Evolutionary conservation across 92 coral and sea anemone species (phyloP).

Genomic region (Hydrozoanthus gracilis): DNA sequence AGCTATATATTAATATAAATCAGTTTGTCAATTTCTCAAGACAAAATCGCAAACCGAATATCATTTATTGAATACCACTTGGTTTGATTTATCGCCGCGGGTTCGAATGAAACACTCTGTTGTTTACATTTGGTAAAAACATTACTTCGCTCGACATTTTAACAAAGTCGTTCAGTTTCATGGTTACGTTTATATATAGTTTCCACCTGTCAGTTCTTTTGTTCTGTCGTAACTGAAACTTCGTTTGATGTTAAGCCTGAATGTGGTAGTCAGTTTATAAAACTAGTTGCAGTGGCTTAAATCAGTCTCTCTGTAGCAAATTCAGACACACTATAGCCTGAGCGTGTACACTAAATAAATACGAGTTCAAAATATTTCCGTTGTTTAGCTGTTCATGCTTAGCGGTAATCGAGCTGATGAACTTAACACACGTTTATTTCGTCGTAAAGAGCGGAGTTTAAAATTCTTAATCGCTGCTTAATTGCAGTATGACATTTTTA

Average conservation of each 20-base stretch:
- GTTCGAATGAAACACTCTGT: not conserved
- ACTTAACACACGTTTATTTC: not conserved
- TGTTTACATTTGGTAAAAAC: slow-evolving; percentile 19
- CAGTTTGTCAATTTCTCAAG: not conserved
- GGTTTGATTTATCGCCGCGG: not conserved
- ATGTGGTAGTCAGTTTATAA: not conserved
- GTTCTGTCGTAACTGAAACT: not conserved
- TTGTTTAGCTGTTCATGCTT: not conserved
- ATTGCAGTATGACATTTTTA: not conserved
- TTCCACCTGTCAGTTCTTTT: not conserved
- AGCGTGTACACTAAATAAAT: not conserved
- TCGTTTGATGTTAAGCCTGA: not conserved
- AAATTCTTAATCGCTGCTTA: not conserved
- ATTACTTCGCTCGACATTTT: not conserved
- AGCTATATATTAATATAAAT: not conserved
- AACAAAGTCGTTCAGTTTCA: not conserved
- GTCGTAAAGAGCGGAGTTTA: slow-evolving; percentile 6
- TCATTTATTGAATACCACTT: not conserved
- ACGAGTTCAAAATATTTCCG: not conserved
- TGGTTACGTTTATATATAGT: not conserved
- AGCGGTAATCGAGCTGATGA: too few relatives aligned
- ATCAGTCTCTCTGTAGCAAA: too few relatives aligned
- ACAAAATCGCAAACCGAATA: not conserved
- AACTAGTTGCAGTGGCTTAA: not conserved
- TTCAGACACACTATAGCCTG: not conserved